phyloP scores from a whole-genome alignment of 1,140 invertebrate genomes.

The Heliconius hewitsoni region DNA sequence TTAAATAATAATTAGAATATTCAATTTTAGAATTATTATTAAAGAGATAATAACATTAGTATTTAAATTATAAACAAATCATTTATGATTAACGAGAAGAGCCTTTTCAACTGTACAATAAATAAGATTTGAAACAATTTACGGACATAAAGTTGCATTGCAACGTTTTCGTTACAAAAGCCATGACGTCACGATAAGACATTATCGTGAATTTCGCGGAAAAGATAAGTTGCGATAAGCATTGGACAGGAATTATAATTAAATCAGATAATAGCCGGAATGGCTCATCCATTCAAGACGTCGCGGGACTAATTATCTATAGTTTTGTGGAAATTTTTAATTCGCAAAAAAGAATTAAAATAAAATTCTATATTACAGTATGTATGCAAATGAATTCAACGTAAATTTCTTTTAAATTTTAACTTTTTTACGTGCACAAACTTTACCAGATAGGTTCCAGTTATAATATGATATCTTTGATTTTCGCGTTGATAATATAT shows the following conservation, averaged over 20 bases:
- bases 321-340: slow-evolving; percentile 25
- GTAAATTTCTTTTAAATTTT: neutral
- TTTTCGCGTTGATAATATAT: too few species aligned
- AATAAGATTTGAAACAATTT: neutral
- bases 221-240: slow-evolving; percentile 48
- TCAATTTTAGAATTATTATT: neutral
- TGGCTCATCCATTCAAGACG: slow-evolving; percentile 18
- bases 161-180: slow-evolving; percentile 13
- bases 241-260: slow-evolving; percentile 47
- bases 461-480: too few species aligned
- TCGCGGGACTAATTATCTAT: slow-evolving; percentile 24
- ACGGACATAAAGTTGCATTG: neutral
- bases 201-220: slow-evolving; percentile 41
- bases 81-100: neutral
- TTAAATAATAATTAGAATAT: neutral
- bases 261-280: slow-evolving; percentile 39
- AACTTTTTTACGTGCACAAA: neutral
- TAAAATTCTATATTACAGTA: neutral
- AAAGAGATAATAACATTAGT: neutral
- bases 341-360: neutral
- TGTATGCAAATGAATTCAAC: neutral
- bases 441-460: too few species aligned
- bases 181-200: slow-evolving; percentile 38
- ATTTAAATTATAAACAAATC: neutral
- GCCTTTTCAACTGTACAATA: neutral